Base-by-base conservation (phyloP, 1,140 invertebrate genomes). In the Brachionus calyciflorus region DNA sequence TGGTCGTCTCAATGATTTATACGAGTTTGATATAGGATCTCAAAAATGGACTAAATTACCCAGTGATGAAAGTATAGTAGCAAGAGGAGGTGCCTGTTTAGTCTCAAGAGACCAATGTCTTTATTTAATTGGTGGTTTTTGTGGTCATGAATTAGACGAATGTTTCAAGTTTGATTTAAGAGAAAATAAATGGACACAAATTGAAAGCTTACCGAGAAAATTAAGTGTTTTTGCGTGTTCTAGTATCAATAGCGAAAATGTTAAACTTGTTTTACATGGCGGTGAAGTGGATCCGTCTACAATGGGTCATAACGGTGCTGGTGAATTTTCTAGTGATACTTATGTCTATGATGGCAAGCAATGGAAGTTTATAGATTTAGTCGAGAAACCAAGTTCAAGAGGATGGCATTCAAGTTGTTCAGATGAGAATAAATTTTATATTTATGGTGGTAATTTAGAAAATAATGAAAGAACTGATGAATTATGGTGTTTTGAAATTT, bases 101-200 rank as follows among this genome's bases (percentile, higher is more conserved):
- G 10, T 10, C 14, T 51, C 77, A n/a, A 55, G 70, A 5, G 53
- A 60, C 2, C 77, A 69, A 21, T 46, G 44, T 17, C 26, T 81
- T 10, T 81, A 79, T 70, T 78, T 81, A 41, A 48, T 80, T 3
- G 79, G 55, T n/a, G 80, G 80, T 6, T 80, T 81, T 69, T 48
- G 28, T 44, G 80, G 79, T 7, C 51, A 57, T 46, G 79, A 81
- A 68, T 63, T 79, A 48, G 76, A 75, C 28, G 80, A 81, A 65
- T 77, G 78, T n/a, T 63, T 77, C 65, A 77, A 69, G 9, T 80
- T 78, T 68, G 76, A 80, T 76, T 77, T 77, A 10, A 41, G 17
- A 5, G 33, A 49, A 10, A 63, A 76, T 24, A 51, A 76, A 37
- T 81, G 80, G 80, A 9, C 19, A 10, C 14, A 53, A 53, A 53